Base-by-base conservation (phyloP, 2,888 invertebrate genomes). In the Hypena proboscidalis region DNA sequence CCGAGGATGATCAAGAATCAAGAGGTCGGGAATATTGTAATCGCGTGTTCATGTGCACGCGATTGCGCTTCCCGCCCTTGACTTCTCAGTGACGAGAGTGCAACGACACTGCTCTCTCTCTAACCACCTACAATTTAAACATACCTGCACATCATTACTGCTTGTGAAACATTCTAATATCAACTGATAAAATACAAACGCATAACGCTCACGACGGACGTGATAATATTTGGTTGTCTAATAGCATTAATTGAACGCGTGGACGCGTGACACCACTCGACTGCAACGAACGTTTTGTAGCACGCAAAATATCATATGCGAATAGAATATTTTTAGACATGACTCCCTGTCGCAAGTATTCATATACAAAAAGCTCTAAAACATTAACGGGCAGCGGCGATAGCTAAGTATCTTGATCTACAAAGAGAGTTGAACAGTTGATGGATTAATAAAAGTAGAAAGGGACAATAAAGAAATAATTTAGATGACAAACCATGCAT, bases 61-160 rank as follows among this genome's bases (percentile, higher is more conserved):
- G 76, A 78, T 43, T 46, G 31, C 53, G 58, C 61, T 61, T 69
- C 72, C 74, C 72, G 86, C 83, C 86, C 87, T 86, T 87, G 84
- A 85, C 83, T 84, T 64, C 43, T 62, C 46, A 49, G 47, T 67
- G 67, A 80, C 74, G 74, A 37, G 64, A 71, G 87, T 76, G 77
- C 85, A 83, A 78, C 78, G 86, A 83, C 84, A 63, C 51, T 48
- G 45, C 51, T 49, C 62, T 52, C 48, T 55, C 43, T 55, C 32
- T 38, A 42, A 46, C 33, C 26, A 55, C 44, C 38, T 46, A 37
- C 45, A 50, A 49, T 41, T 46, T 31, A 45, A 64, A 46, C 33
- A 49, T 50, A 44, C 42, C 34, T 33, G 11, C 29, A 38, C 36
- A 49, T 20, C 30, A 49, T 51, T 53, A 44, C 29, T 32, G 11